Evolutionary conservation across 2,797 vertebrate genomes (phyloP).

Genomic region (Argya squamiceps): DNA sequence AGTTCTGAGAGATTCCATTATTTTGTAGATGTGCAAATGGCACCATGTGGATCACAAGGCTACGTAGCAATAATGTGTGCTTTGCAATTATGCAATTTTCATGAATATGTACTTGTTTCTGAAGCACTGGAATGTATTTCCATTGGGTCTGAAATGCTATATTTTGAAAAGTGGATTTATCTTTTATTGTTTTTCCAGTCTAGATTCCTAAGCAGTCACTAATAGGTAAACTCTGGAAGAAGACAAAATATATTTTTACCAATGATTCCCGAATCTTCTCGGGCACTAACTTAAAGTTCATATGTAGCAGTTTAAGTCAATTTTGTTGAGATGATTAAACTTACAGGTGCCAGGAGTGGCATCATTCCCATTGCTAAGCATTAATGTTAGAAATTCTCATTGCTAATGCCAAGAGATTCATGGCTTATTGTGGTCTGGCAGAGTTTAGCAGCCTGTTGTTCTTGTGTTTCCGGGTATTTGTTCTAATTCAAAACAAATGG

Average conservation of each 20-base stretch:
- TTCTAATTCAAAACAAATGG: conserved; percentile 55
- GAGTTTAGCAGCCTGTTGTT: conserved; percentile 38
- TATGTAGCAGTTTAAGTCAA: background rate
- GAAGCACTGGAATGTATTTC: background rate
- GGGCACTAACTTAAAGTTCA: background rate
- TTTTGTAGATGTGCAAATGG: background rate
- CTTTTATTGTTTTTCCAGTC: background rate
- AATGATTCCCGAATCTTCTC: background rate
- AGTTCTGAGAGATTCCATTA: background rate
- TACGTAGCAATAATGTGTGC: background rate
- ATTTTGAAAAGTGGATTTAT: background rate
- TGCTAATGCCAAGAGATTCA: conserved; percentile 11
- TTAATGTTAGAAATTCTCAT: conserved; percentile 7
- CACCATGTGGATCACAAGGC: background rate
- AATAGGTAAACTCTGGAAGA: background rate
- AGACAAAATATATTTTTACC: background rate
- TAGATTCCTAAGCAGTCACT: background rate
- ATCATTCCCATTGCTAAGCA: background rate
- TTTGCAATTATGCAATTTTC: background rate
- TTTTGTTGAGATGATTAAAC: background rate
- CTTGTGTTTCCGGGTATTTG: conserved; percentile 3
- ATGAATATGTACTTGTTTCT: background rate
- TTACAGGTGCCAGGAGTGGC: background rate
- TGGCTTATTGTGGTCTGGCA: conserved; percentile 1
- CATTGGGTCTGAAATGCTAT: background rate